phyloP scores from a whole-genome alignment of 2,113 vertebrate genomes.

The Nycticebus coucang region DNA sequence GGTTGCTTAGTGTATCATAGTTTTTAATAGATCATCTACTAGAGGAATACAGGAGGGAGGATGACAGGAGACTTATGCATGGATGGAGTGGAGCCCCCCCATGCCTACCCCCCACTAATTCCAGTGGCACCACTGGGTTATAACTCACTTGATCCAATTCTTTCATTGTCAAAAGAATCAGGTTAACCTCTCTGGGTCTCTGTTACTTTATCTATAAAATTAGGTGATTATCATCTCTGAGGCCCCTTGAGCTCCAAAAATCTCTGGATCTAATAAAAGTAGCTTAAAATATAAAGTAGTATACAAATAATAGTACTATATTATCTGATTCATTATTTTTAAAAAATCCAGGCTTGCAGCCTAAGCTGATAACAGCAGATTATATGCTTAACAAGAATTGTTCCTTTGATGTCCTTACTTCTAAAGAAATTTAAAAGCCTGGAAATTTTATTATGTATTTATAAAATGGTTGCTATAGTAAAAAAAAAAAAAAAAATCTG shows the following conservation, averaged over 20 bases:
- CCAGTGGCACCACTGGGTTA: background rate
- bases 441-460: background rate
- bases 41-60: background rate
- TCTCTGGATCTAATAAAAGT: constrained; percentile 43
- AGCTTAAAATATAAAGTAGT: constrained; percentile 59
- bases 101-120: background rate
- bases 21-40: background rate
- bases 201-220: constrained; percentile 57
- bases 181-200: constrained; percentile 26
- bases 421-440: background rate
- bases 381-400: constrained; percentile 27
- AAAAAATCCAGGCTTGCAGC: constrained; percentile 26
- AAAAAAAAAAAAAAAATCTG: background rate
- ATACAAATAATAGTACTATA: background rate
- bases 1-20: background rate
- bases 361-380: constrained; percentile 43
- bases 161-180: constrained; percentile 49
- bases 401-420: constrained; percentile 1
- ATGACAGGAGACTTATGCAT: background rate
- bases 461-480: background rate
- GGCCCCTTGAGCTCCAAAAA: constrained; percentile 21
- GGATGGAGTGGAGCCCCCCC: background rate
- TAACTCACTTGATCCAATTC: background rate
- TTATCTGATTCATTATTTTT: constrained; percentile 55
- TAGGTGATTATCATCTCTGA: constrained; percentile 46